Percentiles rank a stretch among this genome's conserved stretches.
These are phyloP conservation scores for Rhineura floridana DNA, from an alignment of 2,113 vertebrate genomes.

Conservation along the genomic window DNA sequence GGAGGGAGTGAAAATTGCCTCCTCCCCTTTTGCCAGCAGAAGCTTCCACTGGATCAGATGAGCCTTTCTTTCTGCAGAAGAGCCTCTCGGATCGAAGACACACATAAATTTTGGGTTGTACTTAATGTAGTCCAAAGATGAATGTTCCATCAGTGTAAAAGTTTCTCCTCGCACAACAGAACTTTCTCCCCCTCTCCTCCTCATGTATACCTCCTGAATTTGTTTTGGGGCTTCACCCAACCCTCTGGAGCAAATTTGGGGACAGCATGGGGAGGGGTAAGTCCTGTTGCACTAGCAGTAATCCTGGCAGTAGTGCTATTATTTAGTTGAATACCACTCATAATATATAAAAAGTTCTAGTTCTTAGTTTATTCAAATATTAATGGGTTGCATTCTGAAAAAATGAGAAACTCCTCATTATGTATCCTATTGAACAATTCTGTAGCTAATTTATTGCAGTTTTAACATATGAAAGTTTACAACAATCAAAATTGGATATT, in stretches of 20 bases:
- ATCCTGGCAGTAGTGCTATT: too few relatives aligned
- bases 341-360: neutral
- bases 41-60: neutral
- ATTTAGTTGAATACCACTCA: neutral
- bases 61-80: neutral
- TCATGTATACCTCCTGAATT: too few relatives aligned
- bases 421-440: neutral
- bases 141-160: too few relatives aligned
- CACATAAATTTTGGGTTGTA: too few relatives aligned
- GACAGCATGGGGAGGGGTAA: too few relatives aligned
- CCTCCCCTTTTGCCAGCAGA: neutral
- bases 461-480: neutral
- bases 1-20: neutral
- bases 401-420: neutral
- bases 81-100: neutral
- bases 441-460: neutral
- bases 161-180: too few relatives aligned
- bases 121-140: too few relatives aligned
- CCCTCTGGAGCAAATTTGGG: too few relatives aligned
- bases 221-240: too few relatives aligned
- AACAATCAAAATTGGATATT: conserved; percentile 13
- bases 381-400: neutral
- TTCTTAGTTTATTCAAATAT: neutral
- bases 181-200: too few relatives aligned
- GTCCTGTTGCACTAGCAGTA: too few relatives aligned